Conservation (phyloP, 2,797 vertebrate species). For the Pseudopleuronectes americanus region DNA sequence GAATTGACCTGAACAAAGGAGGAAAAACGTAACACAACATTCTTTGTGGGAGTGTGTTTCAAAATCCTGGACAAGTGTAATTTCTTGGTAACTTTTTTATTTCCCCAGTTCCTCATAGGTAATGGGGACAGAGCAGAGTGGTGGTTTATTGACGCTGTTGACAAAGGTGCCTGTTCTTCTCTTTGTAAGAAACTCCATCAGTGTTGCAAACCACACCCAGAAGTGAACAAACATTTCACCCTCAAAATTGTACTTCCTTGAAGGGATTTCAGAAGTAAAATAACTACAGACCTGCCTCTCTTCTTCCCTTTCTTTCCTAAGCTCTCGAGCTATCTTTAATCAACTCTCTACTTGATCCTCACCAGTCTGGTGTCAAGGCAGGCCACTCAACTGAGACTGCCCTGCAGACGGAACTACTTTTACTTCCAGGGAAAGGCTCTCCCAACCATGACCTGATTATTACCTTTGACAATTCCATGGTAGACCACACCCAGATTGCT, state of each 20-base stretch:
- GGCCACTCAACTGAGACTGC: too few relatives aligned
- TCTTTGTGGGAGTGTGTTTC: constrained; percentile 25
- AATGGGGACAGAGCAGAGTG: not conserved
- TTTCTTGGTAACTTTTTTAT: not conserved
- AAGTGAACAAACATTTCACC: not conserved
- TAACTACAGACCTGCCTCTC: too few relatives aligned
- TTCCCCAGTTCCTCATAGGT: constrained; percentile 4
- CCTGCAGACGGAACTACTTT: too few relatives aligned
- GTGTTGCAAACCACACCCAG: constrained; percentile 8
- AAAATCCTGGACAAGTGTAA: constrained; percentile 10
- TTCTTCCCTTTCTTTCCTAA: too few relatives aligned
- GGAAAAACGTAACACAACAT: not conserved
- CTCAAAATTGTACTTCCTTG: not conserved
- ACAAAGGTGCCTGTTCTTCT: not conserved
- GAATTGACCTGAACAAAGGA: constrained; percentile 6
- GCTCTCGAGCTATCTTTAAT: too few relatives aligned
- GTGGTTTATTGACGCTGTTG: not conserved
- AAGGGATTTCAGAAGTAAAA: not conserved
- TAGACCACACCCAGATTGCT: too few relatives aligned
- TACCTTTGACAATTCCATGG: too few relatives aligned
- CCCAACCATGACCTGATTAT: too few relatives aligned
- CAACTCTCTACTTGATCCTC: too few relatives aligned
- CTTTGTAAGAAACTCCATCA: not conserved
- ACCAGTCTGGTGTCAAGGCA: too few relatives aligned
- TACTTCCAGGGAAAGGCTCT: too few relatives aligned